Percentiles rank a stretch among this genome's conserved stretches.
Conservation (phyloP, 2,797 vertebrate species). For the Takifugu rubripes region DNA sequence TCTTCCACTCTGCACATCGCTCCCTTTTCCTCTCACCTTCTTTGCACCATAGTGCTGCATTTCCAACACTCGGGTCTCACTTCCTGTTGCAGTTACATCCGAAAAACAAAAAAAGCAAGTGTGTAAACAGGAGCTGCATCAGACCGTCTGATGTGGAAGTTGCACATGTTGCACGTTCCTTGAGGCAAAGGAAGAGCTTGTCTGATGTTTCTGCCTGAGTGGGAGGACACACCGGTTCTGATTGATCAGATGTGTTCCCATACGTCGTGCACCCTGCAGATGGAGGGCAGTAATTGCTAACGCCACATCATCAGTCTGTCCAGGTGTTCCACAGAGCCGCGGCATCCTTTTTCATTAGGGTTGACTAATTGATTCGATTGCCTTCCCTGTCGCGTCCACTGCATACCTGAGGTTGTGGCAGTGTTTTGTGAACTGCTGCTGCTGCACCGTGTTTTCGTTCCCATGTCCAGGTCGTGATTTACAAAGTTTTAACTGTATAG, state of each 20-base stretch:
- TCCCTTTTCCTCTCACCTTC: constrained; percentile 24
- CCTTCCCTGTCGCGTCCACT: constrained; percentile 12
- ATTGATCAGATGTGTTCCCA: neutral
- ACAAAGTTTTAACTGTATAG: constrained; percentile 10
- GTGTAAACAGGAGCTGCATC: constrained; percentile 10
- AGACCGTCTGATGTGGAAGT: constrained; percentile 16
- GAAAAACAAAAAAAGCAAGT: constrained; percentile 12
- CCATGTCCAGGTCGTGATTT: constrained; percentile 20
- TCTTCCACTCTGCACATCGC: neutral
- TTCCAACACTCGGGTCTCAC: constrained; percentile 28
- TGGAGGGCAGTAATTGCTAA: constrained; percentile 46
- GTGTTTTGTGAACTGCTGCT: constrained; percentile 6
- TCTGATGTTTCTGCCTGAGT: neutral
- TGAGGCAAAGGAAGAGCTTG: neutral
- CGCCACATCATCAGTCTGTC: constrained; percentile 28
- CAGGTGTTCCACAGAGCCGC: constrained; percentile 54
- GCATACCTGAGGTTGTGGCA: constrained; percentile 15
- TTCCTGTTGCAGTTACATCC: constrained; percentile 19
- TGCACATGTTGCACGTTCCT: constrained; percentile 7
- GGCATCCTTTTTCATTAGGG: constrained; percentile 44
- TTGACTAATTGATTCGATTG: constrained; percentile 35
- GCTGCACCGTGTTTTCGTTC: constrained; percentile 1
- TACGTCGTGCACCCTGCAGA: constrained; percentile 56
- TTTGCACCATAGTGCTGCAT: constrained; percentile 6
- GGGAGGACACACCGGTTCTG: constrained; percentile 17